A percentile compares a stretch with the other conserved stretches of the same genome.
These are phyloP conservation scores for Anabacerthia variegaticeps DNA, from an alignment of 2,797 vertebrate species.

Conservation along the genomic window DNA sequence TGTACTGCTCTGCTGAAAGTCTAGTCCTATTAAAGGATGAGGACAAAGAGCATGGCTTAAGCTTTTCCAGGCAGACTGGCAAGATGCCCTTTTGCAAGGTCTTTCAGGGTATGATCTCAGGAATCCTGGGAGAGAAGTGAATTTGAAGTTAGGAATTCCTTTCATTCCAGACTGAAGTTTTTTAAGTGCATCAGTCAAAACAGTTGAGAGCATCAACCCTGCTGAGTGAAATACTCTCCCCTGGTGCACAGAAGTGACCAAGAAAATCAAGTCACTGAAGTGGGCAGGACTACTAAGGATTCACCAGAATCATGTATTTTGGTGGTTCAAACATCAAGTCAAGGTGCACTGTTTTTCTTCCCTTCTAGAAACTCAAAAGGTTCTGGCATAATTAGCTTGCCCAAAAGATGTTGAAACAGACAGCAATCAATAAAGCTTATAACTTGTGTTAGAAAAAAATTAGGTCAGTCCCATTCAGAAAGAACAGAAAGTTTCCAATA, in stretches of 20 bases:
- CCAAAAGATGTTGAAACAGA: not conserved
- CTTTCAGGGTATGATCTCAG: slow-evolving; percentile 22
- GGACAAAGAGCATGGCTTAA: slow-evolving; percentile 52
- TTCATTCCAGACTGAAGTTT: not conserved
- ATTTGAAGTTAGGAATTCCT: not conserved
- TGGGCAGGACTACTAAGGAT: not conserved
- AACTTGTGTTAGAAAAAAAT: not conserved
- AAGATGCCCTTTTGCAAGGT: slow-evolving; percentile 53
- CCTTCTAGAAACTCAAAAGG: not conserved
- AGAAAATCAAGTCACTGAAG: not conserved
- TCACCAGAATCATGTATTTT: not conserved
- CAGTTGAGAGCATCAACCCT: not conserved
- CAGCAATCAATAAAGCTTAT: not conserved
- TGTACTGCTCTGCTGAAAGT: slow-evolving; percentile 33
- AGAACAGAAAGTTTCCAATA: not conserved
- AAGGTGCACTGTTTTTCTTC: not conserved
- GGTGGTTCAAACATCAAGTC: not conserved
- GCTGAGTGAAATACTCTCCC: not conserved
- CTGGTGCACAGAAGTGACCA: not conserved
- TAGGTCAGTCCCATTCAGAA: not conserved
- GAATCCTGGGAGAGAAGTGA: not conserved
- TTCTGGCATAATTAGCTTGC: not conserved
- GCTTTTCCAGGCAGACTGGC: slow-evolving; percentile 54
- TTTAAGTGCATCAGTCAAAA: not conserved
- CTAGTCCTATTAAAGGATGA: slow-evolving; percentile 70